Evolutionary conservation across 2,113 vertebrate genomes (phyloP).

Genomic region (Cariama cristata): DNA sequence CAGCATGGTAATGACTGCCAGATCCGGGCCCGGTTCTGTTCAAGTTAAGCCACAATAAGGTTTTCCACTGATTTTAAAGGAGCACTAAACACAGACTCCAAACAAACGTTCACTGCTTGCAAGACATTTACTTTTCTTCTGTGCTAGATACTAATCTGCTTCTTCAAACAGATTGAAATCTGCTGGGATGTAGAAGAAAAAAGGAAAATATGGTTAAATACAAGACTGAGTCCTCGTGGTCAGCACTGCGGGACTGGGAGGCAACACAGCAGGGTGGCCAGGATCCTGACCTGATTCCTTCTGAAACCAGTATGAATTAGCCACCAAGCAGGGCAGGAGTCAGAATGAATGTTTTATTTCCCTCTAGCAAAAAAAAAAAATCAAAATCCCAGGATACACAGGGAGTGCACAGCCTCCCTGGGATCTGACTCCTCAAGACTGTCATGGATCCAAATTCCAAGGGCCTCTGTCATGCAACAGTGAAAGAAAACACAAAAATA

Average conservation of each 20-base stretch:
- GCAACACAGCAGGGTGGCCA: background rate
- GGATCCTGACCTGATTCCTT: background rate
- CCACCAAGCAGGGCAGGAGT: background rate
- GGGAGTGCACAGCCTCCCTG: background rate
- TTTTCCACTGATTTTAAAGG: background rate
- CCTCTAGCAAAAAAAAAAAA: background rate
- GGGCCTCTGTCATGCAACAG: conserved; percentile 32
- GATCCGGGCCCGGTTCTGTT: background rate
- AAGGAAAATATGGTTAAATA: background rate
- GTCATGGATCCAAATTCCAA: conserved; percentile 44
- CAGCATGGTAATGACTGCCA: rapidly evolving
- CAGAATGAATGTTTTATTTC: background rate
- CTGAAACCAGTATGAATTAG: background rate
- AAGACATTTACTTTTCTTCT: background rate
- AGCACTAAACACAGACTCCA: background rate
- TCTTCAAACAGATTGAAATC: background rate
- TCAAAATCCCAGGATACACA: background rate
- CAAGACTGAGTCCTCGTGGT: background rate
- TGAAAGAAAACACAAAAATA: conserved; percentile 46
- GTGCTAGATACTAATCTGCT: background rate
- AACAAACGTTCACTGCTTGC: background rate
- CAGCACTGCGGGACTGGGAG: background rate
- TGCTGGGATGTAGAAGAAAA: background rate
- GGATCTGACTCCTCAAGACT: background rate
- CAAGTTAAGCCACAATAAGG: background rate